Conservation (phyloP, 2,113 vertebrate genomes). For the Brachyistius frenatus region DNA sequence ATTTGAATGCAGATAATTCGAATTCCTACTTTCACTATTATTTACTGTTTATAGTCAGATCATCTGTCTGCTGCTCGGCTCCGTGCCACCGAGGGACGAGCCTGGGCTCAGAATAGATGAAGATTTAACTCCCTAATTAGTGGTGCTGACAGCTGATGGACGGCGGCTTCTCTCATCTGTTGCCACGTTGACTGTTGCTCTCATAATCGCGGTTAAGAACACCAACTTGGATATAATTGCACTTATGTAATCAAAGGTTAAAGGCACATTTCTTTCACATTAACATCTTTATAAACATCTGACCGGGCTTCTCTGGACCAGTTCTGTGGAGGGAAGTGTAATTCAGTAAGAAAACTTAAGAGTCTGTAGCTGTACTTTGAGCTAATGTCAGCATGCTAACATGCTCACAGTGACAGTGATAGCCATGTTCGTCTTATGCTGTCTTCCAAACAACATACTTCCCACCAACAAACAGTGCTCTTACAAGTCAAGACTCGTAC, state of each 20-base stretch:
- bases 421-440: neutral
- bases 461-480: too few species aligned
- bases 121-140: slow-evolving; percentile 60
- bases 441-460: too few species aligned
- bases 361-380: neutral
- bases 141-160: slow-evolving; percentile 67
- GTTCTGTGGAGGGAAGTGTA: neutral
- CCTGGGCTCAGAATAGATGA: slow-evolving; percentile 60
- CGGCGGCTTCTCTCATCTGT: slow-evolving; percentile 23
- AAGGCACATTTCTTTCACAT: neutral
- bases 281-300: neutral
- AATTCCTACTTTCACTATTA: neutral
- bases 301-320: neutral
- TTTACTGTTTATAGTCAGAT: slow-evolving; percentile 1
- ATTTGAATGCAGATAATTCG: neutral
- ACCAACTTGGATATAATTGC: neutral
- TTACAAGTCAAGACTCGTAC: too few species aligned
- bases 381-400: neutral
- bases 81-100: slow-evolving; percentile 38
- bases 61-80: slow-evolving; percentile 50
- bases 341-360: neutral
- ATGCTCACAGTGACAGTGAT: slow-evolving; percentile 1
- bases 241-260: neutral
- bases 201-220: slow-evolving; percentile 25
- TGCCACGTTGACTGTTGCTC: neutral